phyloP scores from a whole-genome alignment of 2,113 vertebrate species.

The Rana temporaria region DNA sequence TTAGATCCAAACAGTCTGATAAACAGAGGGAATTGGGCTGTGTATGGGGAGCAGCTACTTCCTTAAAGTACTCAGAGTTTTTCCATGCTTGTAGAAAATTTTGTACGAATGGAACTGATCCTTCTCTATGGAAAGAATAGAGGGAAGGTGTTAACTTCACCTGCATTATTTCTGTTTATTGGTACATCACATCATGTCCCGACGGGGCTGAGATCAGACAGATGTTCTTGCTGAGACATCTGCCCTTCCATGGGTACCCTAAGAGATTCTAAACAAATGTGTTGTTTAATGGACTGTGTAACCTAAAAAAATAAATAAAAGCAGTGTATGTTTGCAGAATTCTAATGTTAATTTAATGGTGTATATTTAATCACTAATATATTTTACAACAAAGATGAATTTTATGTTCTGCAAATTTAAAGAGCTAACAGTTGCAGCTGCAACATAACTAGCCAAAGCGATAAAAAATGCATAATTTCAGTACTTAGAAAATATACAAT shows the following conservation, averaged over 20 bases:
- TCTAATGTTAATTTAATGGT: constrained; percentile 14
- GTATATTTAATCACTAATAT: constrained; percentile 17
- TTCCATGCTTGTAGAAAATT: too few relatives aligned
- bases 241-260: too few relatives aligned
- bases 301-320: not conserved
- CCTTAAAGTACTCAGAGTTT: too few relatives aligned
- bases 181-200: too few relatives aligned
- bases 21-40: too few relatives aligned
- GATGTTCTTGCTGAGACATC: not conserved
- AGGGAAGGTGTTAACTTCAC: too few relatives aligned
- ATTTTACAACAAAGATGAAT: constrained; percentile 11
- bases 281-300: constrained; percentile 1
- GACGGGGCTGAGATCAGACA: not conserved
- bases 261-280: not conserved
- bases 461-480: not conserved
- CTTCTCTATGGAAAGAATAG: too few relatives aligned
- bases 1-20: too few relatives aligned
- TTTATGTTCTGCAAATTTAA: constrained; percentile 9
- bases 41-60: too few relatives aligned
- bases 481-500: not conserved
- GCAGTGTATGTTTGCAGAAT: not conserved
- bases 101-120: too few relatives aligned
- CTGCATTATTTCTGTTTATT: too few relatives aligned
- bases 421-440: not conserved
- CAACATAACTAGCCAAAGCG: not conserved